These are phyloP conservation scores for Crax fasciolata DNA, from an alignment of 2,797 vertebrate genomes.

Conservation along the genomic window DNA sequence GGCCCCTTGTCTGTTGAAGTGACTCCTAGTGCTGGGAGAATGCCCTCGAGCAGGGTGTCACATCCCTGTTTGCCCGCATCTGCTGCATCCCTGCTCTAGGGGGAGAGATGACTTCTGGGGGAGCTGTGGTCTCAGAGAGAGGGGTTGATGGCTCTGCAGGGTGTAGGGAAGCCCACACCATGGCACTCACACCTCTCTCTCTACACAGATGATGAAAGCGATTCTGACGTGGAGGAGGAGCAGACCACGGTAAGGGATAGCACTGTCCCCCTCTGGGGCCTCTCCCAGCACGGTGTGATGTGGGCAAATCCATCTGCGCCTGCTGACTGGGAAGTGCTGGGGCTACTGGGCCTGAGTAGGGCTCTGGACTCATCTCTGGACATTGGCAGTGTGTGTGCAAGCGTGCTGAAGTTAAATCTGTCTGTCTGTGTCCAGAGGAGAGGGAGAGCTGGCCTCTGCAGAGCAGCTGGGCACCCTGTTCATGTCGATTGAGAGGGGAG, in stretches of 20 bases:
- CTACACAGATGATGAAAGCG: slow-evolving; percentile 94
- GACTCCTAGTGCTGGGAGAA: no score
- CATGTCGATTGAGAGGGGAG: background rate
- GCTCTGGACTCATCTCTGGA: background rate
- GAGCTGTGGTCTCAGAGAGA: background rate
- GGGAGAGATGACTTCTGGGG: background rate
- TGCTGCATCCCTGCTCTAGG: background rate
- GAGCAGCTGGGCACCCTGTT: background rate
- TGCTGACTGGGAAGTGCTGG: background rate
- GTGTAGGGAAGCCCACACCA: background rate
- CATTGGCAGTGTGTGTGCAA: accelerated
- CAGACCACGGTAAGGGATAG: slow-evolving; percentile 92
- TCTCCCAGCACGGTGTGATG: accelerated
- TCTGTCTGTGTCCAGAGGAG: accelerated
- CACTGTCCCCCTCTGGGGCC: accelerated
- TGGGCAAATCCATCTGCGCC: accelerated
- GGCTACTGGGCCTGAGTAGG: background rate
- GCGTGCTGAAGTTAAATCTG: background rate
- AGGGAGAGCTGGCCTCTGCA: background rate
- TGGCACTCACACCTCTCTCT: background rate
- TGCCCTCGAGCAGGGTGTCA: background rate
- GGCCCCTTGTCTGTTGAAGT: background rate
- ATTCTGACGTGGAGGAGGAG: slow-evolving; percentile 97
- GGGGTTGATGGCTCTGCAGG: background rate
- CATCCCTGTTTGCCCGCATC: background rate